Conservation (phyloP, 2,888 invertebrate species). For the Orchestes rusci region DNA sequence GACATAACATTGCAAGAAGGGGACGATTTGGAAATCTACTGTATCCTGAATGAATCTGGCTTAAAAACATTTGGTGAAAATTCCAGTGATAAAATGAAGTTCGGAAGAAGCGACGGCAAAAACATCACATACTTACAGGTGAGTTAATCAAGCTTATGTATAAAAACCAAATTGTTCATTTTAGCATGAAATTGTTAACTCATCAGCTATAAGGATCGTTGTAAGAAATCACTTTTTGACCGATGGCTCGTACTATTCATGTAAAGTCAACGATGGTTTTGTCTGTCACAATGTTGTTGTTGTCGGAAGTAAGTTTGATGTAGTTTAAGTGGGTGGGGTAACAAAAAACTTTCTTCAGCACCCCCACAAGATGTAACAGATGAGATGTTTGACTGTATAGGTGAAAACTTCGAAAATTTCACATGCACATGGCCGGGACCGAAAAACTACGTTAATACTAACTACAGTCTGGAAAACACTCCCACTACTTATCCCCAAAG, state of each 20-base stretch:
- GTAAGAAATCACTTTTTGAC: constrained; percentile 51
- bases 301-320: constrained; percentile 54
- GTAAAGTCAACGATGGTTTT: constrained; percentile 42
- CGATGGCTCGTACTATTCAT: constrained; percentile 48
- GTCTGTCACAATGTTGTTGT: constrained; percentile 52
- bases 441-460: constrained; percentile 50
- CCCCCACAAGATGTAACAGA: constrained; percentile 38
- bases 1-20: constrained; percentile 51
- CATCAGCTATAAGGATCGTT: constrained; percentile 54
- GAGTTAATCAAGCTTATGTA: too few relatives aligned
- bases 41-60: constrained; percentile 50
- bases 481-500: constrained; percentile 43
- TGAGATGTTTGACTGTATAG: constrained; percentile 67
- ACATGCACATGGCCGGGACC: constrained; percentile 68
- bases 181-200: constrained; percentile 51
- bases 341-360: constrained; percentile 17
- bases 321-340: too few relatives aligned
- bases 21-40: constrained; percentile 55
- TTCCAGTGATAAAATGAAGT: constrained; percentile 45
- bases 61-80: constrained; percentile 47
- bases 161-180: too few relatives aligned
- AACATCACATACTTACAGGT: not conserved
- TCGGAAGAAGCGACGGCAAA: constrained; percentile 27
- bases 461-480: constrained; percentile 48
- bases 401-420: constrained; percentile 65